Percentiles rank a stretch among this genome's conserved stretches.
Evolutionary conservation across 2,888 invertebrate genomes (phyloP).

Genomic region (Drosophila fulvimacula): DNA sequence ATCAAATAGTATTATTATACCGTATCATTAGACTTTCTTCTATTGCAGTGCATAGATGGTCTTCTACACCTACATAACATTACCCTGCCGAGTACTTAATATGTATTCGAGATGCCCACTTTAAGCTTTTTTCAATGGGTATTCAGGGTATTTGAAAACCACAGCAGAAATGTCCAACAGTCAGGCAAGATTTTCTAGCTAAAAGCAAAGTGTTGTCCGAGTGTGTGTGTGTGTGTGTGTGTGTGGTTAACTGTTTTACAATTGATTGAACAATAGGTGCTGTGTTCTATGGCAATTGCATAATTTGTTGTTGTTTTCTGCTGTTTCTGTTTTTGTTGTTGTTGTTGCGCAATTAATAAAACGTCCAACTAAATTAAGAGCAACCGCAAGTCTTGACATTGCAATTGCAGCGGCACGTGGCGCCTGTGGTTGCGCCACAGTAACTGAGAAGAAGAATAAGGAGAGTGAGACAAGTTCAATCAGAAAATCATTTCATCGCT

Average conservation of each 20-base stretch:
- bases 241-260: constrained; percentile 46
- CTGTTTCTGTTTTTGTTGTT: not conserved
- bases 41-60: too few species aligned
- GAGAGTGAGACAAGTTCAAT: constrained; percentile 36
- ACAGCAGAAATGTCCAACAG: constrained; percentile 55
- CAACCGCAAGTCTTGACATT: constrained; percentile 65
- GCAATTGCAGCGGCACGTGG: constrained; percentile 21
- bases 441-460: constrained; percentile 2
- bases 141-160: constrained; percentile 37
- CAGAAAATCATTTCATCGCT: constrained; percentile 21
- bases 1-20: too few species aligned
- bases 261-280: constrained; percentile 57
- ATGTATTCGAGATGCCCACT: not conserved
- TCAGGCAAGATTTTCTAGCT: constrained; percentile 37
- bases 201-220: constrained; percentile 39
- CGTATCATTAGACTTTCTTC: too few species aligned
- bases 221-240: constrained; percentile 27
- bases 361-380: constrained; percentile 71
- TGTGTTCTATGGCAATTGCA: constrained; percentile 37
- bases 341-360: constrained; percentile 71
- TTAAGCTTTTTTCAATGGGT: not conserved
- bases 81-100: too few species aligned
- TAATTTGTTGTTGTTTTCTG: constrained; percentile 35
- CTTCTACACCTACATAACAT: too few species aligned
- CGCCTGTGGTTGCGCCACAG: constrained; percentile 14